These are phyloP conservation scores for Vanessa atalanta DNA, from an alignment of 1,140 invertebrate genomes.

Conservation along the genomic window DNA sequence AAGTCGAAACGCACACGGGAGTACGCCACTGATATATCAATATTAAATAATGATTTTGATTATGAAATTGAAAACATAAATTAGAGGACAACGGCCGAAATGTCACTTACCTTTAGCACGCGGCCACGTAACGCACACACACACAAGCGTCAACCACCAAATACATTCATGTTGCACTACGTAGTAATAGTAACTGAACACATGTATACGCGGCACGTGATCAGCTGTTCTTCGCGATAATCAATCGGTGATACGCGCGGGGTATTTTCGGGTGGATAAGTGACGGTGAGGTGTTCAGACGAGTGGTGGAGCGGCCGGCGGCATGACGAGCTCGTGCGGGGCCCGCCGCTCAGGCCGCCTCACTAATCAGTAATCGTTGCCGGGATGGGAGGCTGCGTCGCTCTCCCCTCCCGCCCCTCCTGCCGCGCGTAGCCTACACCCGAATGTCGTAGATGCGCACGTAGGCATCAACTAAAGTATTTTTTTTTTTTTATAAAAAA, in stretches of 20 bases:
- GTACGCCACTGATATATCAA: too few species aligned
- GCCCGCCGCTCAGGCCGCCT: conserved; percentile 71
- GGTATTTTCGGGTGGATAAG: conserved; percentile 33
- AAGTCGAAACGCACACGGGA: not conserved
- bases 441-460: conserved; percentile 39
- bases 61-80: not conserved
- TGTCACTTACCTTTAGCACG: conserved; percentile 55
- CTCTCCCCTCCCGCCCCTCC: conserved; percentile 45
- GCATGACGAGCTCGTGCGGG: conserved; percentile 61
- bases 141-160: conserved; percentile 59
- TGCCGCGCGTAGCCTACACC: conserved; percentile 43
- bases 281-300: conserved; percentile 45
- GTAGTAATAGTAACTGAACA: conserved; percentile 61
- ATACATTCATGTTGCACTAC: conserved; percentile 66
- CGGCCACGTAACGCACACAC: conserved; percentile 44
- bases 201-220: conserved; percentile 54
- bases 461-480: conserved; percentile 33
- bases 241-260: conserved; percentile 44
- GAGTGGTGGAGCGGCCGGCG: conserved; percentile 54
- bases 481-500: too few species aligned
- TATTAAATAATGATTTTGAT: not conserved
- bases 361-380: conserved; percentile 79
- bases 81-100: conserved; percentile 31
- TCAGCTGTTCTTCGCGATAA: conserved; percentile 64
- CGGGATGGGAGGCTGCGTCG: conserved; percentile 76